Conservation (phyloP, 1,140 invertebrate species). For the Zaprionus taronus region DNA sequence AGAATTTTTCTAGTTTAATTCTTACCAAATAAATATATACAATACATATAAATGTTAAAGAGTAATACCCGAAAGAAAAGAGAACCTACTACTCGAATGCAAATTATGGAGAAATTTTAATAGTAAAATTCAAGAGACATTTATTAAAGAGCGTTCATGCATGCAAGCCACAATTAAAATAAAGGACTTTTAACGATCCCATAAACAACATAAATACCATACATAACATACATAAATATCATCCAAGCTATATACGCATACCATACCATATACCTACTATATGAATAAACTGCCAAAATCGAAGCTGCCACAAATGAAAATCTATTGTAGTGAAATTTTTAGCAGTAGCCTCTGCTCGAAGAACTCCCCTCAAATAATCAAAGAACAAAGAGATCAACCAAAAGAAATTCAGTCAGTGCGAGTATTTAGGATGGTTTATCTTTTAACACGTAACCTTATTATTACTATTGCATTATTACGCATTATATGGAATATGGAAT, state of each 20-base stretch:
- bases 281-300: constrained; percentile 69
- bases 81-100: constrained; percentile 59
- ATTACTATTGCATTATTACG: constrained; percentile 80
- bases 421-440: constrained; percentile 48
- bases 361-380: constrained; percentile 10
- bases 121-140: constrained; percentile 81
- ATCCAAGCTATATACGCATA: constrained; percentile 45
- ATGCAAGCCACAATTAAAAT: constrained; percentile 55
- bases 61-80: constrained; percentile 37
- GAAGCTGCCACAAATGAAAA: constrained; percentile 61
- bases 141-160: constrained; percentile 69
- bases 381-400: constrained; percentile 32
- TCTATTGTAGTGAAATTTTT: constrained; percentile 58
- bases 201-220: constrained; percentile 31
- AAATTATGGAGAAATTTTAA: constrained; percentile 74
- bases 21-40: constrained; percentile 67
- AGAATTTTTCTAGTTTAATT: constrained; percentile 83
- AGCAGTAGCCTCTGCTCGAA: constrained; percentile 39
- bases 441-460: constrained; percentile 53
- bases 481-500: constrained; percentile 65
- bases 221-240: constrained; percentile 41
- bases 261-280: constrained; percentile 41
- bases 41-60: constrained; percentile 72
- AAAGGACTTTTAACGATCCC: constrained; percentile 56
- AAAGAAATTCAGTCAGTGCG: constrained; percentile 44